Evolutionary conservation across 2,113 vertebrate species (phyloP).

Genomic region (Pardalotus punctatus): DNA sequence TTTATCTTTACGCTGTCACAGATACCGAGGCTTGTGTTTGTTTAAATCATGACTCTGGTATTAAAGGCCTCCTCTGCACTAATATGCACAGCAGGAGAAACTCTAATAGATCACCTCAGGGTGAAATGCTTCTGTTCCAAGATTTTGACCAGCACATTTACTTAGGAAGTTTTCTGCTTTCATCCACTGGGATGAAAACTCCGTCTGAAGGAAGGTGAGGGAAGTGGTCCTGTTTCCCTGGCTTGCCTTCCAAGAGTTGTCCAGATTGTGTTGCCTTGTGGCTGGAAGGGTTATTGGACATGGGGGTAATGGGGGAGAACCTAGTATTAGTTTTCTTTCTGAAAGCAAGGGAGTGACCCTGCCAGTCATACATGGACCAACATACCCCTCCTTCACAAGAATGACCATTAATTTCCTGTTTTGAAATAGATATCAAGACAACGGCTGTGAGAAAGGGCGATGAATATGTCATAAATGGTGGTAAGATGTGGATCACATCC

Average conservation of each 20-base stretch:
- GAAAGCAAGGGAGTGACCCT: neutral
- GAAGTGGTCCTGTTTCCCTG: neutral
- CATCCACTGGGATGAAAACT: neutral
- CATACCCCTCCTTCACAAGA: neutral
- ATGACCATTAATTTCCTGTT: neutral
- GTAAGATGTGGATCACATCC: conserved; percentile 83
- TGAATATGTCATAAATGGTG: conserved; percentile 80
- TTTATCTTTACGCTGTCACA: neutral
- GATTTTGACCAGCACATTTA: neutral
- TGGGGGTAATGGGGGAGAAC: neutral
- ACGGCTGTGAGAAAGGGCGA: conserved; percentile 78
- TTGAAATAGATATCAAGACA: conserved; percentile 76
- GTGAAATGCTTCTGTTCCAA: neutral
- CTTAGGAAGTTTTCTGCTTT: neutral
- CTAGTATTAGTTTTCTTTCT: neutral
- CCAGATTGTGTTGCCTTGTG: neutral
- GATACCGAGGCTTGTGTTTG: neutral
- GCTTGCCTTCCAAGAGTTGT: neutral
- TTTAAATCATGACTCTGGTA: neutral
- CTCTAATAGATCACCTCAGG: neutral
- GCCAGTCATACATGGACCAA: neutral
- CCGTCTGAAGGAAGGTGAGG: neutral
- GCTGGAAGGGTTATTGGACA: neutral
- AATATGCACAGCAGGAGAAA: neutral
- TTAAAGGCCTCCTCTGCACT: neutral